These are phyloP conservation scores for Asobara japonica DNA, from an alignment of 1,140 invertebrate species.

Conservation along the genomic window DNA sequence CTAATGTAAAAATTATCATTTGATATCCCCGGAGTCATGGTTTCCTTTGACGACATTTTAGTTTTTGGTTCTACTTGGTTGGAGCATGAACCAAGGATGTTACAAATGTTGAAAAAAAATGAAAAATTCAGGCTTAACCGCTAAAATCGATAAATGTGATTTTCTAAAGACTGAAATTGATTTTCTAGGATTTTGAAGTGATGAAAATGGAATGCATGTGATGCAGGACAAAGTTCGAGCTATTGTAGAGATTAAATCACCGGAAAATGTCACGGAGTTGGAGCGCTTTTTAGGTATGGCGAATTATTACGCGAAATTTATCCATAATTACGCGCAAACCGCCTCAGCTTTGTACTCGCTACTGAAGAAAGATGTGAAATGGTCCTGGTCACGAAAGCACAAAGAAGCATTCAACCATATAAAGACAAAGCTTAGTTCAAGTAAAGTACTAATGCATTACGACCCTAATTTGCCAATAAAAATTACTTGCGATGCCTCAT, in stretches of 20 bases:
- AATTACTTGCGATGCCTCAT: slow-evolving; percentile 23
- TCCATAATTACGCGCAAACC: slow-evolving; percentile 2
- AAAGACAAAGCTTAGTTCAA: background rate
- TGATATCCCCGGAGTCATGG: background rate
- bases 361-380: background rate
- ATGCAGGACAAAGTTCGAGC: background rate
- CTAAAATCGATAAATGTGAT: slow-evolving; percentile 9
- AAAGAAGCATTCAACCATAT: background rate
- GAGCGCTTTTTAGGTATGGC: background rate
- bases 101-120: background rate
- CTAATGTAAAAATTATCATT: slow-evolving; percentile 3
- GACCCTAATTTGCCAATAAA: slow-evolving; percentile 13
- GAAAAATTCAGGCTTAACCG: background rate
- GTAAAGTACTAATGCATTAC: slow-evolving; percentile 18
- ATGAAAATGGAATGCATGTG: background rate
- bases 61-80: background rate
- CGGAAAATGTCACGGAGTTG: slow-evolving; percentile 5
- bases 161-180: background rate
- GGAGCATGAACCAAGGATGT: background rate
- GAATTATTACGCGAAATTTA: slow-evolving; percentile 15
- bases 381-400: background rate
- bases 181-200: background rate
- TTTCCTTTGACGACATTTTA: slow-evolving; percentile 15
- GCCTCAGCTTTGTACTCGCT: background rate
- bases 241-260: background rate